Percentiles rank a stretch among this genome's conserved stretches.
Conservation (phyloP, 30 jellyfish, hydroid and myxozoan genomes). For the Mastigias papua region DNA sequence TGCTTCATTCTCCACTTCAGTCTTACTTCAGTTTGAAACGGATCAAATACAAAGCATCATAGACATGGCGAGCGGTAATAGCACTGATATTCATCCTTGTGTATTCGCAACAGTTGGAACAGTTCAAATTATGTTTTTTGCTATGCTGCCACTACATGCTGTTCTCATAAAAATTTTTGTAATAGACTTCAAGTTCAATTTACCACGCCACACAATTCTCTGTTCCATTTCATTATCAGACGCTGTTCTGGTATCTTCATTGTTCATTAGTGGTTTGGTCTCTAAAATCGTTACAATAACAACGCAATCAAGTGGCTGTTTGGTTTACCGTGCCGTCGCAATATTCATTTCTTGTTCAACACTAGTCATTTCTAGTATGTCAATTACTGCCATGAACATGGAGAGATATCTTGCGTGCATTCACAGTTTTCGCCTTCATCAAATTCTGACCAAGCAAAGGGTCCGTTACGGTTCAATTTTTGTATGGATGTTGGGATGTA, state of each 20-base stretch:
- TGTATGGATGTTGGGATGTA: constrained; percentile 6
- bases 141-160: constrained; percentile 2
- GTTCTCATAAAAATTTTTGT: background rate
- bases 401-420: constrained; percentile 36
- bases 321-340: background rate
- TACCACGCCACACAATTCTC: too few relatives aligned
- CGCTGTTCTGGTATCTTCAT: background rate
- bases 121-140: background rate
- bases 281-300: background rate
- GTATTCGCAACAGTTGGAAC: background rate
- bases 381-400: constrained; percentile 7
- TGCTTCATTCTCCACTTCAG: too few relatives aligned
- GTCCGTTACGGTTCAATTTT: background rate
- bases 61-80: too few relatives aligned
- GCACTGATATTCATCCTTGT: background rate
- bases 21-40: too few relatives aligned
- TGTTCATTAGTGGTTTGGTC: background rate
- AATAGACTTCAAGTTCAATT: background rate
- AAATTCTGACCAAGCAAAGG: background rate
- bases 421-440: constrained; percentile 27
- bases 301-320: background rate
- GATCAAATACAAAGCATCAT: too few relatives aligned
- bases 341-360: background rate
- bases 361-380: background rate
- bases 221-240: constrained; percentile 21